Base-by-base conservation (phyloP, 2,888 invertebrate genomes). In the Megaustenia siamemsis region DNA sequence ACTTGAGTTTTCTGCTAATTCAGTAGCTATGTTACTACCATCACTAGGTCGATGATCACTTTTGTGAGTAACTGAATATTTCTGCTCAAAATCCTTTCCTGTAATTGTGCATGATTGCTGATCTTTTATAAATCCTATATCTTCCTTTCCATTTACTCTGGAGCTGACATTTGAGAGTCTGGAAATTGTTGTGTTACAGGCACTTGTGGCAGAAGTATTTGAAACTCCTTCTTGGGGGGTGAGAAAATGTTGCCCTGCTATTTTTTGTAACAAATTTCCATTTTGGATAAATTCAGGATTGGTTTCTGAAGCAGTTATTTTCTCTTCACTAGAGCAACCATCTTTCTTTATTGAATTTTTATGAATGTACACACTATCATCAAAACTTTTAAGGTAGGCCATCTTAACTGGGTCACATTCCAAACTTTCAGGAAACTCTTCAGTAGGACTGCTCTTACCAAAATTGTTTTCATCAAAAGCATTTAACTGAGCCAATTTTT, bases 401-500 rank as follows among this genome's bases (percentile, higher is more conserved):
- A 81, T 12, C 69, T 69, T 71, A 10, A 3, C 35, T 18, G 81
- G 71, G n/a, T 81, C 81, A 81, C 81, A 69, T 38, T 71, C 38
- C 28, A 53, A 24, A 6, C n/a, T 28, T n/a, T n/a, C 32, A 10
- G 43, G 1, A 5, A n/a, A 43, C 40, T 18, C 12, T 15, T 38
- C 38, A 28, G 24, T 5, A 40, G 24, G n/a, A 12, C 18, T 28
- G 2, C 32, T n/a, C 21, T 71, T 71, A n/a, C 35, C 56, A 53
- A 71, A 53, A 73, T 81, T 43, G 12, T 28, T n/a, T 10, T 80
- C 49, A 45, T 80, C 80, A 80, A 35, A 80, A 73, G 40, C 71
- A 53, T 21, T 45, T 43, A 81, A 28, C 71, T 43, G 43, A 12
- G 87, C 87, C 38, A 89, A 86, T 82, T 90, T 90, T 45, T 88